Percentiles rank a stretch among this genome's conserved stretches.
phyloP scores from a whole-genome alignment of 1,140 invertebrate species.

The Papilio machaon region DNA sequence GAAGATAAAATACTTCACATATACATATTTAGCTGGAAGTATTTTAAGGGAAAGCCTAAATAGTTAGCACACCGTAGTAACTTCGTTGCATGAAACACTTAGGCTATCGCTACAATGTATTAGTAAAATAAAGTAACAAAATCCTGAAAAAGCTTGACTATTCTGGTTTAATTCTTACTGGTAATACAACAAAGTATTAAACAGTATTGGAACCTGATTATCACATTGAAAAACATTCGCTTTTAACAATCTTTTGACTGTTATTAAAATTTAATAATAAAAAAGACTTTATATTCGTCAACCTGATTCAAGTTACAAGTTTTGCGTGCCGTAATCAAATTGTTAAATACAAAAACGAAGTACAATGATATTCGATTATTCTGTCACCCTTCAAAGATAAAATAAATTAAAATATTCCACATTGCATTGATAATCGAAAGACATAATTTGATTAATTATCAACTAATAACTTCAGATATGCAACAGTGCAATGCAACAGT shows the following conservation, averaged over 20 bases:
- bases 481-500: no score
- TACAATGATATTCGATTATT: conserved; percentile 18
- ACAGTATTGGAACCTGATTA: no score
- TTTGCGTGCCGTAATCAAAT: neutral
- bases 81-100: neutral
- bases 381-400: conserved; percentile 34
- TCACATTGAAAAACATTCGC: neutral
- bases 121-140: no score
- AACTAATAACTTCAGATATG: conserved; percentile 45
- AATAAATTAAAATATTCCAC: conserved; percentile 53
- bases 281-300: neutral
- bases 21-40: neutral
- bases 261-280: neutral
- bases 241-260: neutral
- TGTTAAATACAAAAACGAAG: neutral
- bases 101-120: no score
- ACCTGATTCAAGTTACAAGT: neutral
- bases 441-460: conserved; percentile 53
- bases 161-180: neutral
- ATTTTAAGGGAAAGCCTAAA: neutral
- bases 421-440: conserved; percentile 45
- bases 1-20: conserved; percentile 24
- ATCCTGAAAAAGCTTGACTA: neutral
- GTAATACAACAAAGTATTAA: neutral
- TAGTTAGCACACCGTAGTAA: neutral